Evolutionary conservation across 1,140 invertebrate species (phyloP).

Genomic region (Chrysoperla carnea): DNA sequence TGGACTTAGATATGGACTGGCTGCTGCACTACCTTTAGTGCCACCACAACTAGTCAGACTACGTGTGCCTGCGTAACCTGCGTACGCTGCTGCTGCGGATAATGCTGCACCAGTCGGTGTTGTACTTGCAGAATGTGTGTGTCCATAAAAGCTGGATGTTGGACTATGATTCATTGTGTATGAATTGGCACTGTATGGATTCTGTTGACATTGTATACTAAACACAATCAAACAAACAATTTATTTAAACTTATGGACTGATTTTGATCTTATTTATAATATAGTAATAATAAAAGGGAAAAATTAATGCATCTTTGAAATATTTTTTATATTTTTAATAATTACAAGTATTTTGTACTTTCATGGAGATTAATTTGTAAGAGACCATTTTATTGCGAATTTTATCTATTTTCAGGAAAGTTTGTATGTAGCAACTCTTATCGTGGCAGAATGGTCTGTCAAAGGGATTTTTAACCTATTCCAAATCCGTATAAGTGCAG

Average conservation of each 20-base stretch:
- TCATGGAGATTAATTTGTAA: too few relatives aligned
- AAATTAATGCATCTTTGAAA: not conserved
- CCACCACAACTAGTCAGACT: constrained; percentile 22
- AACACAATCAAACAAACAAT: not conserved
- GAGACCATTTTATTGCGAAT: too few relatives aligned
- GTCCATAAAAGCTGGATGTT: not conserved
- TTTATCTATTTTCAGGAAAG: too few relatives aligned
- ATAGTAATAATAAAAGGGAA: not conserved
- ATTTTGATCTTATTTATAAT: not conserved
- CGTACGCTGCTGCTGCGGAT: not conserved
- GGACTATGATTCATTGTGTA: not conserved
- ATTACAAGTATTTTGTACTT: too few relatives aligned
- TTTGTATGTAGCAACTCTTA: not conserved
- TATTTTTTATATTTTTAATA: not conserved
- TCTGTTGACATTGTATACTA: not conserved
- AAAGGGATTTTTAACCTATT: too few relatives aligned
- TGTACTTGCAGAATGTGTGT: not conserved
- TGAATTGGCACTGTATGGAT: not conserved
- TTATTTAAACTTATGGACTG: not conserved
- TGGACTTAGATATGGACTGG: constrained; percentile 22
- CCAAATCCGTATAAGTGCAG: too few relatives aligned
- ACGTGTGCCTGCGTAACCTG: not conserved
- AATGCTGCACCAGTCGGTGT: not conserved
- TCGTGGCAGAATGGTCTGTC: too few relatives aligned
- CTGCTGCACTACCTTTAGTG: constrained; percentile 22